phyloP scores from a whole-genome alignment of 2,888 invertebrate genomes.

The Lissocephala sabroskyi region DNA sequence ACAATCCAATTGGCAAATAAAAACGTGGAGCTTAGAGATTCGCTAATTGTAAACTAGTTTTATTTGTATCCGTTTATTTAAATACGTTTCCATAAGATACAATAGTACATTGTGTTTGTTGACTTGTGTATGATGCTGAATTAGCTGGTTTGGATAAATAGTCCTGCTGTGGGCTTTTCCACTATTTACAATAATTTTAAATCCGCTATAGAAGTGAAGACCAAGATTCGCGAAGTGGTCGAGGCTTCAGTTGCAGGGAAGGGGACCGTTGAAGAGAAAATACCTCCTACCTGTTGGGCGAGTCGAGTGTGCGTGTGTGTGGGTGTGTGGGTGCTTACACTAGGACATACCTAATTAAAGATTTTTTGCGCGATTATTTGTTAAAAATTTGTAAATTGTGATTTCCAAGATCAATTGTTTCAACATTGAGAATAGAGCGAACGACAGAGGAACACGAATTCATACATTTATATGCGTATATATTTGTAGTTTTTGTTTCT shows the following conservation, averaged over 20 bases:
- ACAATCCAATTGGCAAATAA: background rate
- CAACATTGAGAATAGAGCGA: slow-evolving; percentile 36
- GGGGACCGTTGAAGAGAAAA: background rate
- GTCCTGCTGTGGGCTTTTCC: too few species aligned
- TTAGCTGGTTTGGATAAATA: slow-evolving; percentile 2
- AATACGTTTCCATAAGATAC: slow-evolving; percentile 3
- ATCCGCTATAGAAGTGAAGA: too few species aligned
- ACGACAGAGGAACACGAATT: slow-evolving; percentile 21
- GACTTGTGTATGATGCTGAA: background rate
- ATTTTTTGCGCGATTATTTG: slow-evolving; percentile 52
- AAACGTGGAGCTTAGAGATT: slow-evolving; percentile 28
- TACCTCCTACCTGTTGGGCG: background rate
- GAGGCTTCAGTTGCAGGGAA: too few species aligned
- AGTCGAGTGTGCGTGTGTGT: slow-evolving; percentile 9
- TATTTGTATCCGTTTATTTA: slow-evolving; percentile 35
- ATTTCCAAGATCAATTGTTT: slow-evolving; percentile 2
- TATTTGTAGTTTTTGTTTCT: background rate
- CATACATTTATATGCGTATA: slow-evolving; percentile 4
- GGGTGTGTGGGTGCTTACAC: slow-evolving; percentile 23
- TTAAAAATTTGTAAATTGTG: slow-evolving; percentile 7
- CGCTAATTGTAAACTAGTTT: slow-evolving; percentile 57
- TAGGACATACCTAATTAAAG: slow-evolving; percentile 65
- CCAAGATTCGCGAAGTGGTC: too few species aligned
- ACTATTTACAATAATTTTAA: slow-evolving; percentile 33
- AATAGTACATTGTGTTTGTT: background rate